These are phyloP conservation scores for Amiota communis DNA, from an alignment of 2,888 invertebrate species.

Conservation along the genomic window DNA sequence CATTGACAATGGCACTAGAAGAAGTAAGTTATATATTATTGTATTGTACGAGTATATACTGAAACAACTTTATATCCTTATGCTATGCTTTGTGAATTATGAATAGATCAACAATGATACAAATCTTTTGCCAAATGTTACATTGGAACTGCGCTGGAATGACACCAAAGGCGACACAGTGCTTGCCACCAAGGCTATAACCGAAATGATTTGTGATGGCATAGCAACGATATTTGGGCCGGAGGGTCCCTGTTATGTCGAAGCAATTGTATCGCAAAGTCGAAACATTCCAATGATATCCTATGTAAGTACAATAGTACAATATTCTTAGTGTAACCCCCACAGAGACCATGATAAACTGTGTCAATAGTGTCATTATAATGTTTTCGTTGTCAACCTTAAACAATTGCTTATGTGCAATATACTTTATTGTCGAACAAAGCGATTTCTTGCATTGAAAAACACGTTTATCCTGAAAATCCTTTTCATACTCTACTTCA, in stretches of 20 bases:
- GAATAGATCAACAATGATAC: constrained; percentile 81
- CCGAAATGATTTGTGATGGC: constrained; percentile 92
- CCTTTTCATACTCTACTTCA: constrained; percentile 18
- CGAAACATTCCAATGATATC: constrained; percentile 97
- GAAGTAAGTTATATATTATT: constrained; percentile 75
- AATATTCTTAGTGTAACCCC: not conserved
- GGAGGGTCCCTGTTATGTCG: constrained; percentile 94
- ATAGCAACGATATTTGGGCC: constrained; percentile 96
- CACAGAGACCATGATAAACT: not conserved
- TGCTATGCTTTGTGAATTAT: not conserved
- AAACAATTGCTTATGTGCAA: not conserved
- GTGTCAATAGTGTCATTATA: not conserved
- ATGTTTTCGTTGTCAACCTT: not conserved
- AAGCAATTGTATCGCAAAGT: constrained; percentile 94
- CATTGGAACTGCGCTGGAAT: constrained; percentile 83
- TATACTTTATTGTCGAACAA: not conserved
- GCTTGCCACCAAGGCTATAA: constrained; percentile 86
- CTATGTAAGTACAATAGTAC: constrained; percentile 83
- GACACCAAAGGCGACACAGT: constrained; percentile 91
- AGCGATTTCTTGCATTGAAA: constrained; percentile 7
- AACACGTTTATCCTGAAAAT: not conserved
- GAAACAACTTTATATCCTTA: not conserved
- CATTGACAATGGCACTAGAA: constrained; percentile 89
- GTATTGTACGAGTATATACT: not conserved
- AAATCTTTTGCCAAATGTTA: constrained; percentile 82